These are phyloP conservation scores for Bombus breviceps DNA, from an alignment of 1,140 invertebrate genomes.

Conservation along the genomic window DNA sequence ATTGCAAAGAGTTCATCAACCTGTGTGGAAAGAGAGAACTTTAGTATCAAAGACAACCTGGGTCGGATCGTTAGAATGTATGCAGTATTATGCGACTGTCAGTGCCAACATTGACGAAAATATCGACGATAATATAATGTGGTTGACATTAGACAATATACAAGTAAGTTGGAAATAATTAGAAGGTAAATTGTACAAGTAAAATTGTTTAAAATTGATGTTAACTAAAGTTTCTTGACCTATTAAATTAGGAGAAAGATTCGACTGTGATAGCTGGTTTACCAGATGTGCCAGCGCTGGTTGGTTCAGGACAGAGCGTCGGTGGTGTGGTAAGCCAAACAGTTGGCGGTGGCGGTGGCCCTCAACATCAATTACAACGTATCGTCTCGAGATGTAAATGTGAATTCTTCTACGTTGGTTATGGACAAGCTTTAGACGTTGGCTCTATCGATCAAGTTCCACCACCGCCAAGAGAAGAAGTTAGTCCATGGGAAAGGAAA, in stretches of 20 bases:
- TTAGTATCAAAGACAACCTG: constrained; percentile 97
- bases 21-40: constrained; percentile 94
- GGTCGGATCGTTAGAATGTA: constrained; percentile 96
- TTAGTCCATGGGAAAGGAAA: constrained; percentile 88
- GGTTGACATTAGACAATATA: constrained; percentile 96
- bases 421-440: constrained; percentile 92
- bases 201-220: neutral
- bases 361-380: constrained; percentile 90
- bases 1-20: constrained; percentile 93
- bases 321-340: constrained; percentile 97
- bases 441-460: constrained; percentile 86
- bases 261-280: constrained; percentile 89
- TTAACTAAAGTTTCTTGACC: neutral
- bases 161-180: constrained; percentile 80
- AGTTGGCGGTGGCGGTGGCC: constrained; percentile 90
- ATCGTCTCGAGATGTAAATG: constrained; percentile 98
- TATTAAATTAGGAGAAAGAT: constrained; percentile 87
- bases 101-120: constrained; percentile 91
- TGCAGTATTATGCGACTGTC: constrained; percentile 99
- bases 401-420: constrained; percentile 98
- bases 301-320: constrained; percentile 97
- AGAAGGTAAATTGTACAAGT: neutral
- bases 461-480: constrained; percentile 87
- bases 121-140: constrained; percentile 95
- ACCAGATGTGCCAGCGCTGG: constrained; percentile 93